Percentiles rank a stretch among this genome's conserved stretches.
These are phyloP conservation scores for Spodoptera frugiperda DNA, from an alignment of 1,140 invertebrate species.

Conservation along the genomic window DNA sequence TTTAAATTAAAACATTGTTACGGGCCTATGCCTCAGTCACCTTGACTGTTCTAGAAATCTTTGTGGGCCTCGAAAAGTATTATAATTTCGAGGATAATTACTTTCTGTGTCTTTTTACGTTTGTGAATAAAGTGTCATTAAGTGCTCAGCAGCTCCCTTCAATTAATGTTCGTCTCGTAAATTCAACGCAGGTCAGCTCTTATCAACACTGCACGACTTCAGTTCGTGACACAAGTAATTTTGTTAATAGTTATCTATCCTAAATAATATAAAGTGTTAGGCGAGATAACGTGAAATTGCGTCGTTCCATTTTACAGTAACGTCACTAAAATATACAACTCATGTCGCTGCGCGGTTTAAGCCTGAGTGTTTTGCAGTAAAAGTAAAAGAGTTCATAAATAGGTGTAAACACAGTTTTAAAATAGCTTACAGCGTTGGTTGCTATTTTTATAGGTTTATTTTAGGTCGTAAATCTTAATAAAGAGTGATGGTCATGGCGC, in stretches of 20 bases:
- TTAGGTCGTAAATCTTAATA: constrained; percentile 32
- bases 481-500: constrained; percentile 13
- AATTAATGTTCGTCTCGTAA: constrained; percentile 24
- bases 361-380: constrained; percentile 1
- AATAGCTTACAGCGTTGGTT: neutral
- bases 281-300: constrained; percentile 27
- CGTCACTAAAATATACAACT: constrained; percentile 6
- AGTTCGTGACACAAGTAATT: constrained; percentile 32
- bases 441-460: constrained; percentile 7
- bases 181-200: constrained; percentile 12
- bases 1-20: constrained; percentile 59
- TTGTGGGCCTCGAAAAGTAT: neutral
- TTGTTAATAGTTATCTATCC: constrained; percentile 8
- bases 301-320: neutral
- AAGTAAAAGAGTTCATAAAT: neutral
- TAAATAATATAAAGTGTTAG: constrained; percentile 22
- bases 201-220: constrained; percentile 19
- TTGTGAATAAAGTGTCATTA: constrained; percentile 24
- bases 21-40: constrained; percentile 22
- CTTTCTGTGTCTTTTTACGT: constrained; percentile 14
- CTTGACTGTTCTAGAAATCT: constrained; percentile 24
- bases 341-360: neutral
- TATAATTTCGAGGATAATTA: constrained; percentile 22
- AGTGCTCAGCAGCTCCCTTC: constrained; percentile 12
- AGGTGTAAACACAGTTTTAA: constrained; percentile 1